A percentile compares a stretch with the other conserved stretches of the same genome.
These are phyloP conservation scores for Tamias sibiricus DNA, from an alignment of 2,113 vertebrate species.

Conservation along the genomic window DNA sequence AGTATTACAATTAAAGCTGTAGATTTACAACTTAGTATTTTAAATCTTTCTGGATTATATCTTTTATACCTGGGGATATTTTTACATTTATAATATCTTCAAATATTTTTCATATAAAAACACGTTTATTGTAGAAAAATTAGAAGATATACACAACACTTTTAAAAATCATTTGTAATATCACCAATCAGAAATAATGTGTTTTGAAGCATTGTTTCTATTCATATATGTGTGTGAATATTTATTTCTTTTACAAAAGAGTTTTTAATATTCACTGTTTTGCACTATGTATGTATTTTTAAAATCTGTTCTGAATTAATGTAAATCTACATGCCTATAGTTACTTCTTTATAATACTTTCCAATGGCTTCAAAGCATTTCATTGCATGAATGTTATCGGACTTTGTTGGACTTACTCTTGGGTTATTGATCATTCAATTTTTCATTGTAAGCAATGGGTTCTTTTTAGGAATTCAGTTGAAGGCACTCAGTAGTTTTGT, in stretches of 20 bases:
- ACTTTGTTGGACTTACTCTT: not conserved
- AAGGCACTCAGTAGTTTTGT: not conserved
- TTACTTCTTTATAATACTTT: not conserved
- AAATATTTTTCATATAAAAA: conserved; percentile 5
- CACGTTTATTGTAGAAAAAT: not conserved
- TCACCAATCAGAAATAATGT: not conserved
- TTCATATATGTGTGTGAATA: not conserved
- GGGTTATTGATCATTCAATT: not conserved
- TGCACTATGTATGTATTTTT: not conserved
- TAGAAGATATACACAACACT: not conserved
- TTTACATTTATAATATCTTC: not conserved
- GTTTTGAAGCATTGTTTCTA: not conserved
- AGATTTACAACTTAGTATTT: not conserved
- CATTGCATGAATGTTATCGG: not conserved
- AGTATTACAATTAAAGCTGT: not conserved
- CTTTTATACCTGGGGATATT: not conserved
- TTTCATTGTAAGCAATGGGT: not conserved
- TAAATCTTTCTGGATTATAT: not conserved
- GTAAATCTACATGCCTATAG: not conserved
- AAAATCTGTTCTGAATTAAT: not conserved
- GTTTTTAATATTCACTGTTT: not conserved
- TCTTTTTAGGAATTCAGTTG: not conserved
- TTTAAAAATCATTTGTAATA: not conserved
- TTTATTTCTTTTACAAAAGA: not conserved
- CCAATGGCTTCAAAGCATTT: not conserved